Percentiles rank a stretch among this genome's conserved stretches.
phyloP scores from a whole-genome alignment of 2,113 vertebrate species.

The Myotis davidii region DNA sequence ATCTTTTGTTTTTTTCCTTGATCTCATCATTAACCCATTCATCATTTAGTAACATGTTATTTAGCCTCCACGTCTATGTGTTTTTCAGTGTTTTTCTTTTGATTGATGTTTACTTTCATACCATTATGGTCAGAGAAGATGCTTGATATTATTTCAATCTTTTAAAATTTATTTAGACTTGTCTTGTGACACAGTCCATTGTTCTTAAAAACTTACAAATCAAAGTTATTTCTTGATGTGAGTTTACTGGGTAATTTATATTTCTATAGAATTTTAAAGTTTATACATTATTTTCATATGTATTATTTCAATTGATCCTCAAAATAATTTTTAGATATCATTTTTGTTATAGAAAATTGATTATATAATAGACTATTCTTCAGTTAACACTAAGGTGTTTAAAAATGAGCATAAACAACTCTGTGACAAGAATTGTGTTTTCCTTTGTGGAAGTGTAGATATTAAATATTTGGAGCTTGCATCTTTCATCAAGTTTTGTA shows the following conservation, averaged over 20 bases:
- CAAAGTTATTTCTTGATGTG: background rate
- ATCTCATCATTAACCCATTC: background rate
- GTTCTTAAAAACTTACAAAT: background rate
- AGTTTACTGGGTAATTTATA: background rate
- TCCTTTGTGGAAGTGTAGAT: background rate
- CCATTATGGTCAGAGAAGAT: background rate
- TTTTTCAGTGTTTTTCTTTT: background rate
- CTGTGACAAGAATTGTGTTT: constrained; percentile 6
- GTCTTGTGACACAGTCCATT: background rate
- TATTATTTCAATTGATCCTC: background rate
- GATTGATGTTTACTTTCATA: background rate
- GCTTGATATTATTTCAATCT: background rate
- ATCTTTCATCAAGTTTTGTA: background rate
- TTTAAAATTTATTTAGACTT: background rate
- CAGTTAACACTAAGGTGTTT: constrained; percentile 5
- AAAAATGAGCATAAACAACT: constrained; percentile 24
- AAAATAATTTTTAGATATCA: background rate
- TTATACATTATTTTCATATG: background rate
- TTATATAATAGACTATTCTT: background rate
- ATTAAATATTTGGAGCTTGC: background rate
- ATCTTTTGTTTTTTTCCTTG: background rate
- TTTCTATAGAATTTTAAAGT: background rate
- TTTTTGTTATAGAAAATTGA: constrained; percentile 24
- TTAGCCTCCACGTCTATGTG: background rate
- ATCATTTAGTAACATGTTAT: background rate